These are phyloP conservation scores for Ennomos erosarius DNA, from an alignment of 2,888 invertebrate genomes.

Conservation along the genomic window DNA sequence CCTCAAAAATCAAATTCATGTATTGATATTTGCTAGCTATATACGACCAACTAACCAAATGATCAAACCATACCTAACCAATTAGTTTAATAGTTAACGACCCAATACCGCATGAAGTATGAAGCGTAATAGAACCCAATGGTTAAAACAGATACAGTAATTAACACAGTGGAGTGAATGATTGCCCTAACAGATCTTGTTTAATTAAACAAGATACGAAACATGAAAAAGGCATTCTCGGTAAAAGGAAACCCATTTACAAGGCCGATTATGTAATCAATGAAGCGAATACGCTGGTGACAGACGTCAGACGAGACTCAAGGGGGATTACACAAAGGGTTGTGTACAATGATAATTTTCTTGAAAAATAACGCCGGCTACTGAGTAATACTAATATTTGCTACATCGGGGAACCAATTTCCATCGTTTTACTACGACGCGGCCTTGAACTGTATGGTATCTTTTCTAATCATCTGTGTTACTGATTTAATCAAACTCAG, in stretches of 20 bases:
- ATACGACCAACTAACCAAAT: too few relatives aligned
- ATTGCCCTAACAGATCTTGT: slow-evolving; percentile 47
- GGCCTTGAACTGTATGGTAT: too few relatives aligned
- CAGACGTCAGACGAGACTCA: slow-evolving; percentile 58
- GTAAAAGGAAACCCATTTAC: slow-evolving; percentile 52
- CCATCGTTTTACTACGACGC: slow-evolving; percentile 12
- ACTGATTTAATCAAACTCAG: too few relatives aligned
- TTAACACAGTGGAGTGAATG: slow-evolving; percentile 48
- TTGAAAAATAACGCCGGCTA: slow-evolving; percentile 57
- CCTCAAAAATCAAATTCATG: slow-evolving; percentile 42
- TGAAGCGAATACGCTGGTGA: slow-evolving; percentile 58
- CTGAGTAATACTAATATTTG: slow-evolving; percentile 60
- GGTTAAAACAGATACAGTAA: slow-evolving; percentile 40
- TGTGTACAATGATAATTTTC: slow-evolving; percentile 69
- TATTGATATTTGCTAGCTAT: neutral
- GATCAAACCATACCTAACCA: neutral
- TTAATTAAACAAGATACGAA: slow-evolving; percentile 47
- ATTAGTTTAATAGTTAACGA: slow-evolving; percentile 13
- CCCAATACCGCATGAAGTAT: slow-evolving; percentile 22
- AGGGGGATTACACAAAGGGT: slow-evolving; percentile 59
- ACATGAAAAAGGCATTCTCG: slow-evolving; percentile 50
- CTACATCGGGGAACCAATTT: slow-evolving; percentile 47
- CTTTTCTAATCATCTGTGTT: too few relatives aligned
- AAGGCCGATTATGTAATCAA: slow-evolving; percentile 61
- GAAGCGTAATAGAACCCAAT: slow-evolving; percentile 27